A percentile compares a stretch with the other conserved stretches of the same genome.
These are phyloP conservation scores for Bolborhynchus lineola DNA, from an alignment of 2,113 vertebrate species.

Conservation along the genomic window DNA sequence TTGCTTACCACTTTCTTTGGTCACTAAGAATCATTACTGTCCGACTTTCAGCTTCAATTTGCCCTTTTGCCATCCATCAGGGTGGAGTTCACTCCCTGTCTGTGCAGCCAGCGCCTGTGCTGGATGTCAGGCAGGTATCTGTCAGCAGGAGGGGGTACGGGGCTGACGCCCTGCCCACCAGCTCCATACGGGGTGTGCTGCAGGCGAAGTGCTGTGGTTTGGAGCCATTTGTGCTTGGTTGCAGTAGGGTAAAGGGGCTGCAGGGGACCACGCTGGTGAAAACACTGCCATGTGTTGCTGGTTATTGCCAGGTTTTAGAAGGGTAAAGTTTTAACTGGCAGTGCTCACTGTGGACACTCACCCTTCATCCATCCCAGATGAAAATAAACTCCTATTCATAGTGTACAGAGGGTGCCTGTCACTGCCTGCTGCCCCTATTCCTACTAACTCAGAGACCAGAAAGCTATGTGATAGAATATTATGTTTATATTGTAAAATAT, in stretches of 20 bases:
- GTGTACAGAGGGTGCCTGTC: not conserved
- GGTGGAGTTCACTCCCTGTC: not conserved
- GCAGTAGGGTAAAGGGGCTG: not conserved
- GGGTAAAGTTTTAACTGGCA: not conserved
- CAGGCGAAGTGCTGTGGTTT: not conserved
- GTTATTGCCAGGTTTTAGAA: not conserved
- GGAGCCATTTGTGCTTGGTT: accelerated
- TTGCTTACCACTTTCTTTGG: not conserved
- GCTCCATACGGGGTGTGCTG: not conserved
- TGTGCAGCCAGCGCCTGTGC: accelerated
- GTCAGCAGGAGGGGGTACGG: accelerated
- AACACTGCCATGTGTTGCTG: not conserved
- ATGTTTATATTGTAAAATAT: not conserved
- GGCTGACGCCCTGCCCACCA: not conserved
- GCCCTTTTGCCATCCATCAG: not conserved
- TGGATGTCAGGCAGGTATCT: not conserved
- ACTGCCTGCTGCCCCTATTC: not conserved
- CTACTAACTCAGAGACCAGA: not conserved
- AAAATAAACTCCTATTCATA: not conserved
- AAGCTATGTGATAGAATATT: not conserved
- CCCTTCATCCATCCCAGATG: not conserved
- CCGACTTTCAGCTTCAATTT: not conserved
- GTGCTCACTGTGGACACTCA: not conserved
- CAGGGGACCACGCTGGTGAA: not conserved
- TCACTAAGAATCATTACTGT: not conserved